Percentiles rank a stretch among this genome's conserved stretches.
Evolutionary conservation across 2,888 invertebrate genomes (phyloP).

Genomic region (Epirrhoe tristata): DNA sequence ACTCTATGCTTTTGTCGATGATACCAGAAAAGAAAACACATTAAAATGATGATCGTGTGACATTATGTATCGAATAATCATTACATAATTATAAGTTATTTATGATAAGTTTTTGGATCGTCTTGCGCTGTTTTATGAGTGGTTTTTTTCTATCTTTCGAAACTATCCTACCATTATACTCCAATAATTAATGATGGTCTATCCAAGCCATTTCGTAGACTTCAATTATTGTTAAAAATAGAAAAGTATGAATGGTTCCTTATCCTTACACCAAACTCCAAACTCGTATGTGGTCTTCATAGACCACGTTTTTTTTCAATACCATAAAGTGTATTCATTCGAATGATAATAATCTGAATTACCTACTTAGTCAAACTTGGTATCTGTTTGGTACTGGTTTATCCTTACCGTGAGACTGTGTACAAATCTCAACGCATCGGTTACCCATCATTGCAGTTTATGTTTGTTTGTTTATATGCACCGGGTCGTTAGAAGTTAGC

Average conservation of each 20-base stretch:
- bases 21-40: constrained; percentile 5
- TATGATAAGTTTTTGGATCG: neutral
- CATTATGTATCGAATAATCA: neutral
- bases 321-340: neutral
- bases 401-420: constrained; percentile 9
- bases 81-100: neutral
- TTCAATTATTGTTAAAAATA: constrained; percentile 19
- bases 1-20: constrained; percentile 36
- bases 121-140: neutral
- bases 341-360: too few species aligned
- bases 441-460: constrained; percentile 35
- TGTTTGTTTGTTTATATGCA: constrained; percentile 53
- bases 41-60: neutral
- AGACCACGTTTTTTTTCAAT: neutral
- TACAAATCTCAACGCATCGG: constrained; percentile 11
- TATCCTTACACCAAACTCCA: too few species aligned
- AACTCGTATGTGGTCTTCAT: too few species aligned
- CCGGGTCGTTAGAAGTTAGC: constrained; percentile 54
- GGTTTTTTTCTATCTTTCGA: constrained; percentile 1
- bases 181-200: constrained; percentile 20
- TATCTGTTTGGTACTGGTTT: too few species aligned
- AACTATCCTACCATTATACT: constrained; percentile 11
- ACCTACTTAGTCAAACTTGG: too few species aligned
- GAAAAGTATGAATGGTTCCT: constrained; percentile 5
- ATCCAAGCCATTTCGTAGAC: constrained; percentile 3